Base-by-base conservation (phyloP, 2,888 invertebrate genomes). In the Sarcophaga caerulescens region DNA sequence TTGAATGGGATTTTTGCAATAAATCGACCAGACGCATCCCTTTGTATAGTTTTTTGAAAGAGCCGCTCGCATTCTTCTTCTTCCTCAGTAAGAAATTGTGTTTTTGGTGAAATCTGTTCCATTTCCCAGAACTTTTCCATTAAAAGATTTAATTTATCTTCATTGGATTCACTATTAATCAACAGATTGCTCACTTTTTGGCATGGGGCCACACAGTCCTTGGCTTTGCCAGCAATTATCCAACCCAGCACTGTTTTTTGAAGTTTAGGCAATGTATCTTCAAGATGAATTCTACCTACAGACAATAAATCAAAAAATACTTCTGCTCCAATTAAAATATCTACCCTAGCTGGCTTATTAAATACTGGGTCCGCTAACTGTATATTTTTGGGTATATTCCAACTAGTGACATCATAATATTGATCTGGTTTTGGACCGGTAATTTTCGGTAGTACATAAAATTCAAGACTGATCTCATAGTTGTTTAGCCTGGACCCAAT, bases 271-370 rank as follows among this genome's bases (percentile, higher is more conserved):
- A 76, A 65, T 8, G 17, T 73, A 8, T 25, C 25, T 57, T 35
- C 44, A 25, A 81, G 80, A 23, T 25, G 2, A 59, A 81, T 85
- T 66, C 74, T 59, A 11, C 79, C 74, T 0, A 79, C 63, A 5
- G 66, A 62, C 4, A 85, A 11, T 12, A 85, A 21, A 62, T 85
- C 68, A 8, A 82, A 71, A 21, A 84, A 84, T 14, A 84, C 14
- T 62, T 83, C 83, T 3, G 79, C 85, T 44, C 85, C 82, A 68
- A 85, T 59, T 44, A 85, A 62, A 19, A 85, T 44, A 57, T 85
- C 85, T 1, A 83, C 45, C 4, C 17, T 12, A 4, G 57, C 10
- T 19, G 57, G 75, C 25, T 35, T 52, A 19, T 65, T 75, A 65
- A 75, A 75, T 5, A 6, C 10, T n/a, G 79, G 79, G 83, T 85